Percentiles rank a stretch among this genome's conserved stretches.
phyloP scores from a whole-genome alignment of 2,113 vertebrate genomes.

The Oncorhynchus gorbuscha region DNA sequence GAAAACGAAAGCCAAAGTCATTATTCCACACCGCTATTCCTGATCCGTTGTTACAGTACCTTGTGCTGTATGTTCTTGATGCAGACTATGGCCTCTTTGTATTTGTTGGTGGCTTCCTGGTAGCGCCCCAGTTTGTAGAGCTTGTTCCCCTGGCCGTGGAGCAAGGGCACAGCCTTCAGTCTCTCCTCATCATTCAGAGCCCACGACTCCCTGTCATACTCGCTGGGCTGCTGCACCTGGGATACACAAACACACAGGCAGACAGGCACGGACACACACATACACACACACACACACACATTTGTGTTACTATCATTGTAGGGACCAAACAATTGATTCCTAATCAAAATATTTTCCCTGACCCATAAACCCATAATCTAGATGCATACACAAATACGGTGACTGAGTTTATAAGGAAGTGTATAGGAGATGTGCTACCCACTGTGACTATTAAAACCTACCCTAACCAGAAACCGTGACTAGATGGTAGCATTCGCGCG shows the following conservation, averaged over 20 bases:
- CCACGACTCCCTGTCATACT: constrained; percentile 86
- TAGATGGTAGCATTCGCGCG: no score
- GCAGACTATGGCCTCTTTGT: constrained; percentile 80
- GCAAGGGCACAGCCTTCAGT: constrained; percentile 73
- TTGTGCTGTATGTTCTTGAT: constrained; percentile 81
- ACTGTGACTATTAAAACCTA: no score
- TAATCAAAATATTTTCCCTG: background rate
- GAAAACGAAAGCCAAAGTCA: background rate
- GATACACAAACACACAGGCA: constrained; percentile 11
- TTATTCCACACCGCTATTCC: background rate
- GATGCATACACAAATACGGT: no score
- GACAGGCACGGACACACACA: constrained; percentile 9
- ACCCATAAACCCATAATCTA: no score
- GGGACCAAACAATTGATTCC: background rate
- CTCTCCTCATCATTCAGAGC: constrained; percentile 80
- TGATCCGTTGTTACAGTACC: constrained; percentile 48
- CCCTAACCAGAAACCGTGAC: no score
- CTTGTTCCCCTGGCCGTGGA: constrained; percentile 81
- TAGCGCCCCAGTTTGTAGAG: constrained; percentile 76
- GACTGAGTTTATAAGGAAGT: no score
- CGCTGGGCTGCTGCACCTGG: constrained; percentile 79
- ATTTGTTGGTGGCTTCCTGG: constrained; percentile 76
- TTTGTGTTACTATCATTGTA: background rate
- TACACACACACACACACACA: background rate
- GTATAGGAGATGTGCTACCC: no score